These are phyloP conservation scores for Pimpla rufipes DNA, from an alignment of 2,888 invertebrate genomes.

Conservation along the genomic window DNA sequence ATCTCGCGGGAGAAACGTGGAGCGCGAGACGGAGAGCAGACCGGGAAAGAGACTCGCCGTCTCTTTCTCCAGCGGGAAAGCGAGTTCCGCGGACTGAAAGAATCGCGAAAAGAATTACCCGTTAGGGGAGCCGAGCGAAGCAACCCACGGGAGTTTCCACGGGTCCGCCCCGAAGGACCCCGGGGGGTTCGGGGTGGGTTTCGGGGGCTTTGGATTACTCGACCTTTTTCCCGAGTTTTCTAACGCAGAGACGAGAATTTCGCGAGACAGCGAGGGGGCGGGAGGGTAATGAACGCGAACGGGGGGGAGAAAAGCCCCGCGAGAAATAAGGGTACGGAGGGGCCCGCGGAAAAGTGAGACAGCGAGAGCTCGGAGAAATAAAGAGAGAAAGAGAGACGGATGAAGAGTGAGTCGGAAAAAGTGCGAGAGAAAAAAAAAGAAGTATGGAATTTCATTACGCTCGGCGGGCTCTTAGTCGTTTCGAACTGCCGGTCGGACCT, in stretches of 20 bases:
- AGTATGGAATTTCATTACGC: constrained; percentile 78
- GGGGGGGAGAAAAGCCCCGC: constrained; percentile 25
- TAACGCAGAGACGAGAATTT: constrained; percentile 25
- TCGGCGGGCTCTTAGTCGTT: constrained; percentile 65
- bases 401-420: constrained; percentile 19
- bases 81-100: constrained; percentile 47
- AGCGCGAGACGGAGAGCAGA: constrained; percentile 21
- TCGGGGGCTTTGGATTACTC: constrained; percentile 45
- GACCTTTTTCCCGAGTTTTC: constrained; percentile 34
- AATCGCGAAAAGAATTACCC: constrained; percentile 54
- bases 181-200: neutral
- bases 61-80: no score
- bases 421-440: constrained; percentile 64
- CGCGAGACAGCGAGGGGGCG: constrained; percentile 32
- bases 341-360: constrained; percentile 11
- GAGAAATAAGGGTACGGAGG: constrained; percentile 25
- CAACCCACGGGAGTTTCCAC: constrained; percentile 45
- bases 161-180: constrained; percentile 12
- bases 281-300: constrained; percentile 51
- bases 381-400: constrained; percentile 13
- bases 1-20: constrained; percentile 37
- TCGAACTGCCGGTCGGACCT: constrained; percentile 60
- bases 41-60: neutral
- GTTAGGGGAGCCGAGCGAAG: constrained; percentile 24
- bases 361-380: constrained; percentile 24